Evolutionary conservation across 1,140 invertebrate genomes (phyloP), one percentile per base, ranked within the genome.

Genomic region (Holcopasites calliopsidis): DNA sequence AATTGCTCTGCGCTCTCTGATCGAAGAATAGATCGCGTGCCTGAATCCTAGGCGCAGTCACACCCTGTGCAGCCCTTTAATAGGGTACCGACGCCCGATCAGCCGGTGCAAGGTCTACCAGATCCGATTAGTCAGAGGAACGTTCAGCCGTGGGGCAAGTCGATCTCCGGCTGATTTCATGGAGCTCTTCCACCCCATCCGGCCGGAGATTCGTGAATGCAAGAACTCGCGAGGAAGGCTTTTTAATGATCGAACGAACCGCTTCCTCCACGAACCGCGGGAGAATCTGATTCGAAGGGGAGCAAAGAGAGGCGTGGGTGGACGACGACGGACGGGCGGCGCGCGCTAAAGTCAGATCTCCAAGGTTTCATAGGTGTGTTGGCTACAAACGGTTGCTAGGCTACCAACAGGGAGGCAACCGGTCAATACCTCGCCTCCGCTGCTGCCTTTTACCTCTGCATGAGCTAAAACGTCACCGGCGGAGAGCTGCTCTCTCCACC

Each of bases 321-420:
- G 82, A n/a, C n/a, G n/a, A n/a, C n/a, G n/a, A n/a, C n/a, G n/a
- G n/a, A 74, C 68, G 81, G 77, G 74, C 68, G 72, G 76, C 60
- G 44, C 74, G 73, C 80, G 83, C 83, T 83, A 81, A 87, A 88
- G 87, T 88, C 87, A 89, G 86, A 86, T 86, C 85, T 89, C 88
- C 88, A 89, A 89, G 88, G 88, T 88, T 88, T 88, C 85, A 83
- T 88, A 89, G 87, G 88, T 89, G 87, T 89, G 88, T 89, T 89
- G 87, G 88, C 80, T 87, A 88, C 87, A 85, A 88, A 87, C 83
- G 85, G 88, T 89, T 88, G 87, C 88, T 76, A 83, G 79, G 88
- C 72, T 82, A 89, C 84, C 58, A 64, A 77, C 85, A 85, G 87
- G 87, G 85, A 89, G 86, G 87, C 86, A 86, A 89, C 88, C 87